Conservation (phyloP, 2,113 vertebrate genomes). For the Arizona elegans region DNA sequence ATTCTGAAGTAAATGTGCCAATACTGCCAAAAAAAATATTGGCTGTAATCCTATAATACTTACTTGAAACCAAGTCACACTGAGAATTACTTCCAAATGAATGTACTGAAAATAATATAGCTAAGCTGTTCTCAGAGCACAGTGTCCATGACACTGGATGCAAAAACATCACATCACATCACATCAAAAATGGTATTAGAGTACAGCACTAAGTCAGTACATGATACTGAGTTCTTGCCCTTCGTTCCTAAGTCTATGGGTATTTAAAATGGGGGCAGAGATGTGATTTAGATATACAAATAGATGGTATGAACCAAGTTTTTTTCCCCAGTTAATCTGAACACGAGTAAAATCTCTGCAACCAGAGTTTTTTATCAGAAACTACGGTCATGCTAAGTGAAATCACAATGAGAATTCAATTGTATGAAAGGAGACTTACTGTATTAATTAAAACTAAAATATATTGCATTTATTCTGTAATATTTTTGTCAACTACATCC, state of each 20-base stretch:
- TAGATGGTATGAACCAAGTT: background rate
- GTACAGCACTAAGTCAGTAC: background rate
- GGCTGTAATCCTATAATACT: background rate
- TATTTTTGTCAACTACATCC: background rate
- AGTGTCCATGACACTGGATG: background rate
- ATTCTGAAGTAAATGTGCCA: slow-evolving; percentile 15
- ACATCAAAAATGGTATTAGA: background rate
- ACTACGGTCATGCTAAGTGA: background rate
- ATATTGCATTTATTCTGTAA: background rate
- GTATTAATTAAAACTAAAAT: background rate
- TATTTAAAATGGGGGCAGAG: background rate
- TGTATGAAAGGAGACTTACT: background rate
- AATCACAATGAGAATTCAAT: background rate
- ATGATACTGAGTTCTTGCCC: background rate
- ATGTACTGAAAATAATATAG: background rate
- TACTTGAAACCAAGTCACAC: background rate
- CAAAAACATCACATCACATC: background rate
- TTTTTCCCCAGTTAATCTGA: background rate
- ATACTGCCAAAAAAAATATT: background rate
- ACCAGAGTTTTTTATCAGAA: background rate
- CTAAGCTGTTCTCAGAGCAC: background rate
- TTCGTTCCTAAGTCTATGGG: background rate
- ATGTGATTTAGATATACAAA: background rate
- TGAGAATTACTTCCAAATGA: background rate
- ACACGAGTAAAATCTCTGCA: background rate